phyloP scores from a whole-genome alignment of 2,113 vertebrate genomes.

The Sinocyclocheilus anophthalmus region DNA sequence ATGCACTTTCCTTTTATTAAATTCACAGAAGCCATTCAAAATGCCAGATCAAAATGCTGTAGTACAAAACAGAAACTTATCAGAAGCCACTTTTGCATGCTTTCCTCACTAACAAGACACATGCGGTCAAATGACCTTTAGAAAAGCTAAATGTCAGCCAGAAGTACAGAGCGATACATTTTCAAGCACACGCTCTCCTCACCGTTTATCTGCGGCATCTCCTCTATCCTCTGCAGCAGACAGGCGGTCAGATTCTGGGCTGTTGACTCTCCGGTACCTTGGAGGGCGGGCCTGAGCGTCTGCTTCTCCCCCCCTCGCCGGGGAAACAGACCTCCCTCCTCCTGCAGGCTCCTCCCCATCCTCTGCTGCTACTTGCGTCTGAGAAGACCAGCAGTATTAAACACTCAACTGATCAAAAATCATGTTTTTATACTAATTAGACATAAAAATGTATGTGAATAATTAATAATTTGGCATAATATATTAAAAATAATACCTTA shows the following conservation, averaged over 20 bases:
- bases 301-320: conserved; percentile 80
- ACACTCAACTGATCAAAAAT: neutral
- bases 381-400: neutral
- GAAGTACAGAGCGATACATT: neutral
- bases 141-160: conserved; percentile 27
- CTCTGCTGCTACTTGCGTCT: conserved; percentile 78
- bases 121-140: neutral
- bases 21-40: neutral
- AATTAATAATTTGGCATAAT: neutral
- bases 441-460: neutral
- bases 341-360: conserved; percentile 86
- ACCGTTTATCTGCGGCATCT: conserved; percentile 89
- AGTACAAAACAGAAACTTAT: neutral
- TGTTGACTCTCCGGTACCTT: conserved; percentile 88
- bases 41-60: neutral
- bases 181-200: conserved; percentile 39
- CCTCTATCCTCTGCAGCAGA: conserved; percentile 87
- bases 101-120: neutral
- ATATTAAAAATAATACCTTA: conserved; percentile 78
- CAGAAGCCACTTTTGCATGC: neutral
- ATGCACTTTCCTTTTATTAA: neutral
- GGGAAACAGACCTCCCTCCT: conserved; percentile 81
- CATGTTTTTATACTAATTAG: neutral
- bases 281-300: conserved; percentile 85
- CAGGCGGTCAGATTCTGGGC: conserved; percentile 91